Base-by-base conservation (phyloP, 2,797 vertebrate species). In the Semaprochilodus insignis region DNA sequence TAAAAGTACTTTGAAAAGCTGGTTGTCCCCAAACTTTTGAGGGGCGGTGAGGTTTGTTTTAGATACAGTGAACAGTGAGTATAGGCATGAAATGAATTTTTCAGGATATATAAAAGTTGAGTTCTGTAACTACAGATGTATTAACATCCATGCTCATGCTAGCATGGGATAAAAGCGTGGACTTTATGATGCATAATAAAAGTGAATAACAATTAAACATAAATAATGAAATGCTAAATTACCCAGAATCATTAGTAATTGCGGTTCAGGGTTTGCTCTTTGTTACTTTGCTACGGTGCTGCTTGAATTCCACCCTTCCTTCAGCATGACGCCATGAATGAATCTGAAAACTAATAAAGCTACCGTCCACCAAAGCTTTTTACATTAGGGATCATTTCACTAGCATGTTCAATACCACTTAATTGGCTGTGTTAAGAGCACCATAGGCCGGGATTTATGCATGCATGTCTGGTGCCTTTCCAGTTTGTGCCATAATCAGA, bases 401-500 rank as follows among this genome's bases (percentile, higher is more conserved):
- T 13, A 23, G 10, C 57, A 23, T n/a, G 55, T 5, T 59, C 55
- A 7, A 19, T 21, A 60, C n/a, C 21, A 10, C n/a, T 60, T 60
- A 62, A 25, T 4, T 25, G n/a, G 23, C 23, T 62, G 3, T 62
- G 3, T 62, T 62, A 27, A 63, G 13, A 27, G 25, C 25, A 15
- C 31, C 25, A 16, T 31, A 16, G 60, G 60, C 60, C 15, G 25
- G 25, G 25, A 63, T 27, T 27, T 27, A 15, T 63, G 60, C 4
- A 63, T 5, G 27, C 13, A 63, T 25, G 27, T 40, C 63, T 51
- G 34, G 23, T 51, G 36, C 34, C 57, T 34, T 72, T 72, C 1
- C n/a, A 71, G 14, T 7, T 4, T 59, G 63, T 75, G 34, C 21
- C 71, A 69, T 71, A 72, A 69, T 63, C 65, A 52, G 51, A 51